Conservation (phyloP, 2,113 vertebrate genomes). For the Odontesthes bonariensis region DNA sequence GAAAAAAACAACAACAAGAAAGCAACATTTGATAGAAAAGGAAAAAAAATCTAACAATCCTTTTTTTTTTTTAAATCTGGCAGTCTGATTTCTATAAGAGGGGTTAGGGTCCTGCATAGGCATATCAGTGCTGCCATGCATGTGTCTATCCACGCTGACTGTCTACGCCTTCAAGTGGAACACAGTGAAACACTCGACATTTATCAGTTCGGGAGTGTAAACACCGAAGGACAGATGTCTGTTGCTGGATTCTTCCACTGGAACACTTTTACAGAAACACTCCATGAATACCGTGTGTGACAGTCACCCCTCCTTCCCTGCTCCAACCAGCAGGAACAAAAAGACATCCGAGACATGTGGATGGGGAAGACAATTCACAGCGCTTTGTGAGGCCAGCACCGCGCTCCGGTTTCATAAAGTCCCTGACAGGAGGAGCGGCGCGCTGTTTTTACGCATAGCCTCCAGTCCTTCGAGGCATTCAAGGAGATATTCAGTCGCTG, state of each 20-base stretch:
- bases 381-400: slow-evolving; percentile 56
- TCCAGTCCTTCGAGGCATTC: slow-evolving; percentile 49
- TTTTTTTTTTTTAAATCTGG: background rate
- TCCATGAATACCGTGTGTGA: slow-evolving; percentile 45
- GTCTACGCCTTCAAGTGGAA: slow-evolving; percentile 5
- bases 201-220: slow-evolving; percentile 36
- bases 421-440: slow-evolving; percentile 70
- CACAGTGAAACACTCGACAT: slow-evolving; percentile 18
- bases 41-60: background rate
- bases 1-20: no score
- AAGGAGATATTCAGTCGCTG: slow-evolving; percentile 43
- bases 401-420: slow-evolving; percentile 75
- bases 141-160: background rate
- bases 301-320: slow-evolving; percentile 29
- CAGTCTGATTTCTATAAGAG: background rate
- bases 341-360: slow-evolving; percentile 75
- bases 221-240: slow-evolving; percentile 47
- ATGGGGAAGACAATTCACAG: slow-evolving; percentile 66
- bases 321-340: slow-evolving; percentile 66
- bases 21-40: no score
- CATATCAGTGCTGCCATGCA: background rate
- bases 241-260: slow-evolving; percentile 35
- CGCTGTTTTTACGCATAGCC: slow-evolving; percentile 71
- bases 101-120: background rate
- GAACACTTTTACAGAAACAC: slow-evolving; percentile 31